Base-by-base conservation (phyloP, 2,113 vertebrate species). In the Bubo scandiacus region DNA sequence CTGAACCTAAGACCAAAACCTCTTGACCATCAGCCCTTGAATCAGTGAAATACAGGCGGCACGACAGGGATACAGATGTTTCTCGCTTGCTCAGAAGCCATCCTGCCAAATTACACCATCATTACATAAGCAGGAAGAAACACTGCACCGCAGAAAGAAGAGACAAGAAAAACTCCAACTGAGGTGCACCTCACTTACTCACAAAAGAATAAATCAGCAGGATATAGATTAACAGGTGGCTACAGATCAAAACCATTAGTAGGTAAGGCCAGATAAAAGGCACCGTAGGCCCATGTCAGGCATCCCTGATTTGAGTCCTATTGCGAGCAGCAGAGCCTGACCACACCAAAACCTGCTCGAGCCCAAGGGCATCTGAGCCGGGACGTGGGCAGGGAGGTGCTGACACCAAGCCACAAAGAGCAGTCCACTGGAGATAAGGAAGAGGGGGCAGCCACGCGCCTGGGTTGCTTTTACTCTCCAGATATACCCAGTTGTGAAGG, bases 171-270 rank as follows among this genome's bases (percentile, higher is more conserved):
- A 88, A 51, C 51, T 51, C 59, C 74, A 78, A 4, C 22, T 0
- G 15, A 73, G 77, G 59, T 12, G 27, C 2, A 0, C 68, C 68
- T 29, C 57, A 36, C 68, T 47, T 52, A 45, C 43, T 45, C 43
- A 67, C 15, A 61, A 78, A 72, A 81, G 52, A 91, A 82, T 27
- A 81, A 72, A 74, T 22, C 47, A 84, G 72, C 45, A 83, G 45
- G 81, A 70, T 93, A 78, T 88, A 95, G 90, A 93, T 90, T 66
- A 86, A 90, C 67, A 67, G 40, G 58, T 80, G 78, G 74, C 54
- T 85, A 7, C 6, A 70, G 90, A 68, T 59, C 88, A 67, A 67
- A 94, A 81, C 62, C 68, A 63, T 8, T 59, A 43, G 32, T 47
- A 86, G 38, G 52, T 4, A 21, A 72, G 40, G 54, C 17, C 0